Evolutionary conservation across 2,888 invertebrate species (phyloP).

Genomic region (Drosophila limbata): DNA sequence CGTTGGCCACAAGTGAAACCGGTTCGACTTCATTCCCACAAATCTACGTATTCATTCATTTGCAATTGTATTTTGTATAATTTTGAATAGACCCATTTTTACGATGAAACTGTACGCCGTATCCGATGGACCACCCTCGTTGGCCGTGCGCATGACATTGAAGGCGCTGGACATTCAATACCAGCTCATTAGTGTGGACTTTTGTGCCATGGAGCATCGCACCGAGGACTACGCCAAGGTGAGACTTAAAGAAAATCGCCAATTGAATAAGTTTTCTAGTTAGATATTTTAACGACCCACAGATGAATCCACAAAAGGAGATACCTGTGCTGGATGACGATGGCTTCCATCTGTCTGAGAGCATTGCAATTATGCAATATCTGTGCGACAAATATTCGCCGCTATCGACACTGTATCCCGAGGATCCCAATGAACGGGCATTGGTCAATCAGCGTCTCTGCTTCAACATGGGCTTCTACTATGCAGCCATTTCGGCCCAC

Average conservation of each 20-base stretch:
- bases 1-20: slow-evolving; percentile 48
- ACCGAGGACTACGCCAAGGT: slow-evolving; percentile 90
- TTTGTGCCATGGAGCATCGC: slow-evolving; percentile 90
- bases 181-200: slow-evolving; percentile 89
- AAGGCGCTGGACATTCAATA: slow-evolving; percentile 88
- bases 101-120: slow-evolving; percentile 90
- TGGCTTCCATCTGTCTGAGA: slow-evolving; percentile 92
- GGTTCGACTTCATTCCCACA: slow-evolving; percentile 48
- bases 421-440: slow-evolving; percentile 89
- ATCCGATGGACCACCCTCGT: slow-evolving; percentile 92
- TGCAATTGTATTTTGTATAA: slow-evolving; percentile 17
- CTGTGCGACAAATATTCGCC: slow-evolving; percentile 91
- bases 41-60: slow-evolving; percentile 25
- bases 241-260: slow-evolving; percentile 39
- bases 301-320: slow-evolving; percentile 92
- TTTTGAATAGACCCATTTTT: slow-evolving; percentile 67
- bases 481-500: slow-evolving; percentile 87
- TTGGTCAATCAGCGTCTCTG: slow-evolving; percentile 92
- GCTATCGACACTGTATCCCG: slow-evolving; percentile 89
- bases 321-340: slow-evolving; percentile 92
- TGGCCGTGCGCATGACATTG: slow-evolving; percentile 90
- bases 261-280: neutral
- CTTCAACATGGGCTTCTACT: slow-evolving; percentile 92
- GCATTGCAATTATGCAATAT: slow-evolving; percentile 89
- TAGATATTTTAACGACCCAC: neutral